A percentile compares a stretch with the other conserved stretches of the same genome.
Evolutionary conservation across 2,888 invertebrate genomes (phyloP).

Genomic region (Heterodera filipjevi): DNA sequence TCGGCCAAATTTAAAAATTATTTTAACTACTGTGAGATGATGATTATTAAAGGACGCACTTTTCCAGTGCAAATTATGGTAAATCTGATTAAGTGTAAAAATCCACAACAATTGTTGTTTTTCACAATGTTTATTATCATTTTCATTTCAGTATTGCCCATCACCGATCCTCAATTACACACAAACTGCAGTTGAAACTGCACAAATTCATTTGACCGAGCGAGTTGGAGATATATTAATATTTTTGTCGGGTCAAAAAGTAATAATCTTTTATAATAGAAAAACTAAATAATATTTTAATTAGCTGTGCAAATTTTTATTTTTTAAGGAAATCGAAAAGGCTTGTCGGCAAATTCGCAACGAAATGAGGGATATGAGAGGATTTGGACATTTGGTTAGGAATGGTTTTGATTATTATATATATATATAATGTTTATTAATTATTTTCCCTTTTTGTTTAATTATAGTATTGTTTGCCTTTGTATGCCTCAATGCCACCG

Average conservation of each 20-base stretch:
- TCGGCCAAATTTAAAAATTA: conserved; percentile 98
- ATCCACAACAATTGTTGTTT: not conserved
- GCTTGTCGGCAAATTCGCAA: conserved; percentile 95
- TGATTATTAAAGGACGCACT: conserved; percentile 90
- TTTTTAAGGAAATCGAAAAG: conserved; percentile 87
- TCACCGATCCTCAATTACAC: not conserved
- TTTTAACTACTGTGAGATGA: conserved; percentile 95
- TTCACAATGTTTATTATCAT: not conserved
- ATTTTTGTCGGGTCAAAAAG: conserved; percentile 79
- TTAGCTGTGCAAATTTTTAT: not conserved
- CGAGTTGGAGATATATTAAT: conserved; percentile 78
- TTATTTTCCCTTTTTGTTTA: too few relatives aligned
- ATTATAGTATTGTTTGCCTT: not conserved
- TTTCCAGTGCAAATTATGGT: not conserved
- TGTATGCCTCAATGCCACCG: not conserved
- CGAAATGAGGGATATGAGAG: conserved; percentile 89
- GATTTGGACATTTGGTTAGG: not conserved
- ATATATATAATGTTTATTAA: not conserved
- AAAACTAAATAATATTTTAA: not conserved
- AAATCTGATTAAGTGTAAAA: not conserved
- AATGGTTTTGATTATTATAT: not conserved
- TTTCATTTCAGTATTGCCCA: not conserved
- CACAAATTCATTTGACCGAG: conserved; percentile 84
- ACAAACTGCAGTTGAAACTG: conserved; percentile 90
- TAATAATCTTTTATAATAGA: not conserved